Base-by-base conservation (phyloP, 2,888 invertebrate genomes). In the Dioctria linearis region DNA sequence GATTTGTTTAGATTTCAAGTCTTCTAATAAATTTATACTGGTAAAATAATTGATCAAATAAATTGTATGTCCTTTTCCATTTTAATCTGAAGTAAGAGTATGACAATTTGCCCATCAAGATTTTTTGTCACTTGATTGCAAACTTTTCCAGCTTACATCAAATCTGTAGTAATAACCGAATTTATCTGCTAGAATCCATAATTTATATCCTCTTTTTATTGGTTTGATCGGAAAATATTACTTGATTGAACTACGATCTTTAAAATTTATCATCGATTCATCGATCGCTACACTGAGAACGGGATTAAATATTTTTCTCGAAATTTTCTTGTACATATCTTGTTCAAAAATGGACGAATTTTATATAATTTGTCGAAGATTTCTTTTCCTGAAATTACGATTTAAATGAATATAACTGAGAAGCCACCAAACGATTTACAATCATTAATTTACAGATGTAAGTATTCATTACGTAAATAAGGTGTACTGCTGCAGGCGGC, bases 1-100 rank as follows among this genome's bases (percentile, higher is more conserved):
- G 25, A 25, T 25, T 63, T 63, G 63, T 63, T 63, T 63, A n/a
- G 63, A 63, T 63, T 63, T 63, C 63, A 63, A 63, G 63, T 63
- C 63, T 63, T 25, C 63, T 63, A 63, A 63, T 63, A 63, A 63
- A 63, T 63, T 63, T 63, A 63, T 5, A 63, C 13, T 63, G 63
- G 63, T 63, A 39, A 39, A 63, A 63, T 63, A 63, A 63, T 63
- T 63, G 63, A 13, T 9, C 11, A 39, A 63, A 63, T 63, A 57
- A 57, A 57, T 49, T 9, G 51, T 49, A 49, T 57, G 57, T 57
- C 13, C 57, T 57, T 57, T 57, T 57, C 57, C 57, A 57, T 9
- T 4, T 37, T 3, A 63, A 40, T 63, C 63, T 63, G 5, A 63
- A 63, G 63, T 63, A 63, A 63, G 63, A 63, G 63, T 63, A 63